Base-by-base conservation (phyloP, 1,140 invertebrate species). In the Ostrea edulis region DNA sequence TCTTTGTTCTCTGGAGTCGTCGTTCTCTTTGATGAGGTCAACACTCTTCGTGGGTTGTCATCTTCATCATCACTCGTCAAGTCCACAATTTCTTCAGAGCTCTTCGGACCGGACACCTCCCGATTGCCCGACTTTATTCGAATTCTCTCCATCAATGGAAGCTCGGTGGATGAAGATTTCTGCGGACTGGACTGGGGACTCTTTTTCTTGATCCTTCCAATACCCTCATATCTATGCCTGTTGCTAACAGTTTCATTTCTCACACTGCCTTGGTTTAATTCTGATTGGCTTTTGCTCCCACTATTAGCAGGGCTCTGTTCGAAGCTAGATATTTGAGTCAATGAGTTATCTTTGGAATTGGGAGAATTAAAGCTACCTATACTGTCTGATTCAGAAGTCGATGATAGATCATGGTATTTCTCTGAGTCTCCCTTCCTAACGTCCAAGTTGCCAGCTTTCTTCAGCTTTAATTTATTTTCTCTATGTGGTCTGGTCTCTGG, bases 121-220 rank as follows among this genome's bases (percentile, higher is more conserved):
- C 52, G 84, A 35, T 87, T 87, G 55, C 85, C 84, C 0, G 86
- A 90, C 65, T 90, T 90, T 1, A 87, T 83, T 83, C 77, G 58
- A n/a, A 89, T 88, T 85, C 85, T 83, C 51, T 90, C 84, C 58
- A 89, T 84, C 54, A 87, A 83, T 54, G 89, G 54, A n/a, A 89
- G 51, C 29, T 55, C 53, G 17, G 55, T 5, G 29, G 44, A 52
- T 54, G 82, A 54, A 25, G 84, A 53, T 0, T 12, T 22, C 55
- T 65, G 68, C 25, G 44, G 52, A 44, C 8, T n/a, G 2, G 44
- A 65, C 29, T 54, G 52, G 17, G 68, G 17, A 5, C 71, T 62
- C 68, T 88, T 88, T 62, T 88, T 88, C n/a, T 88, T 88, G 9
- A 88, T 88, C 25, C 58, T 88, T 8, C 68, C 82, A 44, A 82